phyloP scores from a whole-genome alignment of 2,888 invertebrate species.

The Archips xylosteana region DNA sequence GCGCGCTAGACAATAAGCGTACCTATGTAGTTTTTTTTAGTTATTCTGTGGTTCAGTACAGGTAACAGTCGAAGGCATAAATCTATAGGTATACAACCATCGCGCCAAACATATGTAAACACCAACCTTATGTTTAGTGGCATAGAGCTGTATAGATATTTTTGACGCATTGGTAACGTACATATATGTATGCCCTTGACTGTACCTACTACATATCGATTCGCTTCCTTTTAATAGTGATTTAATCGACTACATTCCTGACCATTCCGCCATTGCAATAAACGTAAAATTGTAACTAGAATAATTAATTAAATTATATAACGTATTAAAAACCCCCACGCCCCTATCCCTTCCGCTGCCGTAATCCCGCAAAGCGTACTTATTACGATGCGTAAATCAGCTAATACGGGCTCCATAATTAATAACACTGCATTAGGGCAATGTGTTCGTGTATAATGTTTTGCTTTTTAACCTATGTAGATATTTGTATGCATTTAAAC shows the following conservation, averaged over 20 bases:
- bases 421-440: conserved; percentile 42
- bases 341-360: conserved; percentile 35
- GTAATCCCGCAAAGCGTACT: conserved; percentile 51
- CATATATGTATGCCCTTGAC: too few species aligned
- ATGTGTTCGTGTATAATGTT: conserved; percentile 22
- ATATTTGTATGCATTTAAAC: background rate
- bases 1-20: too few species aligned
- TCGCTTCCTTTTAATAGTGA: too few species aligned
- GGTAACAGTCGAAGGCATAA: too few species aligned
- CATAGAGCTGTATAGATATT: too few species aligned
- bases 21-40: too few species aligned
- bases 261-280: background rate
- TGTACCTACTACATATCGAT: too few species aligned
- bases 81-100: too few species aligned
- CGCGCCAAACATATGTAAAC: too few species aligned
- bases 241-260: background rate
- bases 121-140: too few species aligned
- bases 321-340: conserved; percentile 4
- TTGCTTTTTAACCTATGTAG: conserved; percentile 5
- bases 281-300: background rate
- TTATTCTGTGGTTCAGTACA: too few species aligned
- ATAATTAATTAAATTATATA: conserved; percentile 6
- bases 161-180: too few species aligned
- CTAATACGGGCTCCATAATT: conserved; percentile 45
- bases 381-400: conserved; percentile 49